Evolutionary conservation across 1,140 invertebrate genomes (phyloP).

Genomic region (Diuraphis noxia): DNA sequence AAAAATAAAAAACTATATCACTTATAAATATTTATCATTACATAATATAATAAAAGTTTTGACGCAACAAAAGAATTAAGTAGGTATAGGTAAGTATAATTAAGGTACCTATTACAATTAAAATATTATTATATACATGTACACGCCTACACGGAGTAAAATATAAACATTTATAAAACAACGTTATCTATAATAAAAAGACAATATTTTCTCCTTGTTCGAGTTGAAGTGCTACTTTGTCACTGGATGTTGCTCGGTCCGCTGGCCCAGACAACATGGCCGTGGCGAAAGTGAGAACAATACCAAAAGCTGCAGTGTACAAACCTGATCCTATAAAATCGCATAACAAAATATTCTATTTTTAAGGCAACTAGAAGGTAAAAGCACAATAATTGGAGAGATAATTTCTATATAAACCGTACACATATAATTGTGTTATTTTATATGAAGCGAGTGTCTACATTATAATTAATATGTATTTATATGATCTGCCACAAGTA

Average conservation of each 20-base stretch:
- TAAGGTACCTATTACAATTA: not conserved
- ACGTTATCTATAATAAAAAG: constrained; percentile 63
- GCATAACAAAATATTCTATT: not conserved
- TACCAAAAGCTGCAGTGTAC: constrained; percentile 66
- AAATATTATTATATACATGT: not conserved
- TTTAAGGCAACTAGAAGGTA: not conserved
- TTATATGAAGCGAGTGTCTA: not conserved
- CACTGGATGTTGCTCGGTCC: constrained; percentile 70
- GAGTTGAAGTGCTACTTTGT: constrained; percentile 72
- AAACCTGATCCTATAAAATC: constrained; percentile 67
- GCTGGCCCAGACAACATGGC: constrained; percentile 68
- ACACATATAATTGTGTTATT: not conserved
- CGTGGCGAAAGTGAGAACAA: constrained; percentile 67
- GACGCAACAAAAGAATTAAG: not conserved
- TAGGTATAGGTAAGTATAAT: not conserved
- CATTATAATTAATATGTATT: too few species aligned
- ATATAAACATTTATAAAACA: not conserved
- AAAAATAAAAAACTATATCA: not conserved
- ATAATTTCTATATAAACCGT: not conserved
- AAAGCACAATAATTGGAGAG: not conserved
- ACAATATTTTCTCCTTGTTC: constrained; percentile 71
- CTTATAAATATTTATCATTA: not conserved
- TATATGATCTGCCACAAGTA: not conserved
- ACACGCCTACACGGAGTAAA: not conserved
- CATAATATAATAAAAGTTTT: not conserved